Evolutionary conservation across 2,113 vertebrate species (phyloP).

Genomic region (Bubo bubo): DNA sequence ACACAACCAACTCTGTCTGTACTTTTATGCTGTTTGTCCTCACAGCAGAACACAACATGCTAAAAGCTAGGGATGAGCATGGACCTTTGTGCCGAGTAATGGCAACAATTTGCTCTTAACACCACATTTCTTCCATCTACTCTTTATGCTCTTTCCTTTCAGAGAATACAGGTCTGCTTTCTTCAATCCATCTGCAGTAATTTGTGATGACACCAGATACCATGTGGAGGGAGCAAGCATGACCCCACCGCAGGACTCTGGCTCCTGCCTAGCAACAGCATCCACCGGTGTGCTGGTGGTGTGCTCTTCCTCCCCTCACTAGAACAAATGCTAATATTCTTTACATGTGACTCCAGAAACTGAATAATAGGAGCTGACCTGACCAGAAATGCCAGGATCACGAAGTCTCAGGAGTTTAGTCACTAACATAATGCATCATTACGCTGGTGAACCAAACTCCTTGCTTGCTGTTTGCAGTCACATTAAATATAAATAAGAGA

Average conservation of each 20-base stretch:
- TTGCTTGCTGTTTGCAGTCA: conserved; percentile 61
- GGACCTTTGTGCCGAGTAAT: not conserved
- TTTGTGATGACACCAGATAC: conserved; percentile 41
- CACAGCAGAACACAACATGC: not conserved
- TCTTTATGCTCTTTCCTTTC: not conserved
- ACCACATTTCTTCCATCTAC: not conserved
- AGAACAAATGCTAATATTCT: not conserved
- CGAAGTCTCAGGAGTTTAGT: conserved; percentile 57
- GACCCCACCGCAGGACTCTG: conserved; percentile 18
- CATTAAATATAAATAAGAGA: conserved; percentile 83
- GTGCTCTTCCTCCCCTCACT: conserved; percentile 1
- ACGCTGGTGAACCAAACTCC: conserved; percentile 53
- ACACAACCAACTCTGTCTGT: conserved; percentile 39
- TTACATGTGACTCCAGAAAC: conserved; percentile 39
- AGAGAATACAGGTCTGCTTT: not conserved
- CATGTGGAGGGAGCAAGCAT: not conserved
- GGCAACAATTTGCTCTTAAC: not conserved
- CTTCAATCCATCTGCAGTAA: not conserved
- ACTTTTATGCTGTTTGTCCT: conserved; percentile 55
- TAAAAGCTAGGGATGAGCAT: not conserved
- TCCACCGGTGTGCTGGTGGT: not conserved
- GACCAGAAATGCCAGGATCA: not conserved
- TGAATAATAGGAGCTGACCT: conserved; percentile 51
- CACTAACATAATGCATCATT: conserved; percentile 66
- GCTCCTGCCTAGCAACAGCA: conserved; percentile 48